Evolutionary conservation across 2,797 vertebrate genomes (phyloP).

Genomic region (Oreochromis mossambicus): DNA sequence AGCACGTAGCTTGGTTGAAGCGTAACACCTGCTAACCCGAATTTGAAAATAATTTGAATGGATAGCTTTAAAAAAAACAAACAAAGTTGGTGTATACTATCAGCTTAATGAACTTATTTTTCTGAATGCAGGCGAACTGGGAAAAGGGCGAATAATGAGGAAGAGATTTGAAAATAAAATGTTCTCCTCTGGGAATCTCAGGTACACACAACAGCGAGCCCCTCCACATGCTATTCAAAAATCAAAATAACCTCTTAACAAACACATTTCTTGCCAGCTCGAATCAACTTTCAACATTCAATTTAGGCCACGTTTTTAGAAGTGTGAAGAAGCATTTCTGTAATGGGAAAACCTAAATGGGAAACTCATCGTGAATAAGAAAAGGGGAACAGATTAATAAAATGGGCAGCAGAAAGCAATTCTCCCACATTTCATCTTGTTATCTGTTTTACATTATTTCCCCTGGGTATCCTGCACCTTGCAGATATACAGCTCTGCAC

Average conservation of each 20-base stretch:
- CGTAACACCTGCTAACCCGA: not conserved
- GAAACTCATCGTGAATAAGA: slow-evolving; percentile 77
- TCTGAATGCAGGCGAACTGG: slow-evolving; percentile 8
- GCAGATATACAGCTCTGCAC: slow-evolving; percentile 75
- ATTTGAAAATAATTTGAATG: not conserved
- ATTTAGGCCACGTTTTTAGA: slow-evolving; percentile 64
- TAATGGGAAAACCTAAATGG: slow-evolving; percentile 74
- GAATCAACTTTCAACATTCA: slow-evolving; percentile 54
- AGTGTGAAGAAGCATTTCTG: slow-evolving; percentile 30
- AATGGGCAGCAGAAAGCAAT: slow-evolving; percentile 79
- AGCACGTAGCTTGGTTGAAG: not conserved
- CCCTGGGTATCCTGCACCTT: slow-evolving; percentile 76
- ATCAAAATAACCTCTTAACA: slow-evolving; percentile 60
- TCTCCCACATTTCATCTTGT: slow-evolving; percentile 84
- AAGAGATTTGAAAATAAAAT: slow-evolving; percentile 36
- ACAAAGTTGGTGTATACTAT: slow-evolving; percentile 12
- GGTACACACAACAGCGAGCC: slow-evolving; percentile 7
- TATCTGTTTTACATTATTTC: slow-evolving; percentile 91
- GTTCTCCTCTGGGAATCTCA: slow-evolving; percentile 8
- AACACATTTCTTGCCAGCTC: slow-evolving; percentile 31
- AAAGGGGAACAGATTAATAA: slow-evolving; percentile 80
- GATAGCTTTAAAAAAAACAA: not conserved
- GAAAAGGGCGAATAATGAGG: slow-evolving; percentile 31
- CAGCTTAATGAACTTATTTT: slow-evolving; percentile 25
- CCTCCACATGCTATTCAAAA: slow-evolving; percentile 27